Percentiles rank a stretch among this genome's conserved stretches.
These are phyloP conservation scores for Arbacia lixula DNA, from an alignment of 53 echinoderm and acorn worm species.

Conservation along the genomic window DNA sequence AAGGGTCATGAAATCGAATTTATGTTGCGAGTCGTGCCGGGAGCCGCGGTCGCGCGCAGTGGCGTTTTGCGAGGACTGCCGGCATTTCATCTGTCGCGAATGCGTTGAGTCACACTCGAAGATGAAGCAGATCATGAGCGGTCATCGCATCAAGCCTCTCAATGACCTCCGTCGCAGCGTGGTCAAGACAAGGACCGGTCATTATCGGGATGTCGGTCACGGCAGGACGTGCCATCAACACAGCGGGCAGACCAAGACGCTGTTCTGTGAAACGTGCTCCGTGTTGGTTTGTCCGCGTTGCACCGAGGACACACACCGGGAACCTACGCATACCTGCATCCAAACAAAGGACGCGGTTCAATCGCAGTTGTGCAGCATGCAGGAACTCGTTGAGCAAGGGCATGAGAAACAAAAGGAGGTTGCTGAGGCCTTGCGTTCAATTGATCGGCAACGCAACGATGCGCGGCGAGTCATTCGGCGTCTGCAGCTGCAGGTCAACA, in stretches of 20 bases:
- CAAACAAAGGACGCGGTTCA: constrained; percentile 23
- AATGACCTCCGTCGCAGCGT: constrained; percentile 38
- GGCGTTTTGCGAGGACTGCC: constrained; percentile 61
- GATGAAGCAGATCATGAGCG: constrained; percentile 49
- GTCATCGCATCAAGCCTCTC: constrained; percentile 46
- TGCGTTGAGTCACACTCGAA: constrained; percentile 48
- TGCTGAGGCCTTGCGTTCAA: constrained; percentile 1
- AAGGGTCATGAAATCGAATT: not conserved
- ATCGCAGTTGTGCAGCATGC: constrained; percentile 20
- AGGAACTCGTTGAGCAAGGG: constrained; percentile 34
- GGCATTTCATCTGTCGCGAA: constrained; percentile 63
- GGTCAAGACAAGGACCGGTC: constrained; percentile 24
- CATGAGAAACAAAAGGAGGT: constrained; percentile 30
- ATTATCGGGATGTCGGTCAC: constrained; percentile 29
- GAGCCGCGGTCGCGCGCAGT: constrained; percentile 17
- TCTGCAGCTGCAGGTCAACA: not conserved
- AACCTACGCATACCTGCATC: constrained; percentile 32
- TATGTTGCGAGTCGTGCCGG: constrained; percentile 59
- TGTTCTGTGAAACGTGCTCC: constrained; percentile 48
- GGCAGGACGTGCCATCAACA: constrained; percentile 6
- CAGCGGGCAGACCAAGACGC: constrained; percentile 39
- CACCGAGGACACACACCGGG: constrained; percentile 30
- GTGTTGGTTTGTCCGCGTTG: constrained; percentile 36
- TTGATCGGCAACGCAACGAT: constrained; percentile 44
- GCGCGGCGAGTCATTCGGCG: constrained; percentile 27